Percentiles rank a stretch among this genome's conserved stretches.
Conservation (phyloP, 2,888 invertebrate genomes). For the Eutolmus rufibarbis region DNA sequence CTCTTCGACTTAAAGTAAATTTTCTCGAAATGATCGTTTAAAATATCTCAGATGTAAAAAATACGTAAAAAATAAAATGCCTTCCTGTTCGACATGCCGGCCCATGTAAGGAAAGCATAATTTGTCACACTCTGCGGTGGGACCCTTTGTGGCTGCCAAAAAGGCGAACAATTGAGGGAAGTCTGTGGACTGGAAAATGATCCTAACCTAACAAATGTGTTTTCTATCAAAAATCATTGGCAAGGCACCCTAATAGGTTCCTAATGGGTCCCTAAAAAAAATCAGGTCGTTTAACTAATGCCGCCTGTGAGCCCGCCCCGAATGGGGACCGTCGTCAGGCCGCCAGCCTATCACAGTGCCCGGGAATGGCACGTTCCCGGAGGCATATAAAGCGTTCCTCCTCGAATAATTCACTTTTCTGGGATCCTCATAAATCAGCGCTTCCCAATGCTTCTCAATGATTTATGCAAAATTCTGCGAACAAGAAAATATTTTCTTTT, state of each 20-base stretch:
- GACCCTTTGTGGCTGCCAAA: not conserved
- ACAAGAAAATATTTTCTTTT: not conserved
- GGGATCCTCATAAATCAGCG: not conserved
- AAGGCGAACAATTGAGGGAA: not conserved
- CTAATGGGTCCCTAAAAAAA: not conserved
- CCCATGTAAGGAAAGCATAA: not conserved
- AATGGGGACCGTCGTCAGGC: not conserved
- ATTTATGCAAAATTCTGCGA: not conserved
- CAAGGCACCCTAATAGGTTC: not conserved
- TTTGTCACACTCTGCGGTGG: not conserved
- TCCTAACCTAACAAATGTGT: not conserved
- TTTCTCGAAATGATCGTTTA: not conserved
- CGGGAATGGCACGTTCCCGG: not conserved
- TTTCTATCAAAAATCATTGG: not conserved
- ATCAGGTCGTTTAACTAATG: not conserved
- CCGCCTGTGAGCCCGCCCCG: not conserved
- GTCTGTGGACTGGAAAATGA: not conserved
- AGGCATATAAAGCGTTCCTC: not conserved
- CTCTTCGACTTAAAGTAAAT: not conserved
- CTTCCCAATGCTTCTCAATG: not conserved
- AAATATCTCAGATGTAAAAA: not conserved
- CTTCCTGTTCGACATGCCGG: not conserved
- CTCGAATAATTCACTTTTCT: not conserved
- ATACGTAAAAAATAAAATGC: not conserved
- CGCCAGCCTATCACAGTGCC: not conserved